These are phyloP conservation scores for Aulostomus chinensis DNA, from an alignment of 2,797 vertebrate species.

Conservation along the genomic window DNA sequence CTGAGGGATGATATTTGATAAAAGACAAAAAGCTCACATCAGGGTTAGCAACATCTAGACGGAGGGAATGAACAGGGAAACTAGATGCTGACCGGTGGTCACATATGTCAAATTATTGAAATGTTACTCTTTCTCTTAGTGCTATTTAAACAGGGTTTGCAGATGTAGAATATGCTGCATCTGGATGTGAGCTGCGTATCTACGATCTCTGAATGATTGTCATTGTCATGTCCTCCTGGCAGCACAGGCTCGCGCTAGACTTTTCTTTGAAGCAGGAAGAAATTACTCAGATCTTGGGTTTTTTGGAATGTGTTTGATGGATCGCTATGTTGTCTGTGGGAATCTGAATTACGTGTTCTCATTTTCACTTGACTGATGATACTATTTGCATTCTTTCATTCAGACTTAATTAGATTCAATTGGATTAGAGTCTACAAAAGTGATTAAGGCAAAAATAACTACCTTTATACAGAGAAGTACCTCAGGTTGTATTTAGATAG, in stretches of 20 bases:
- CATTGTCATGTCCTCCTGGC: conserved; percentile 47
- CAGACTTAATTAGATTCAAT: conserved; percentile 40
- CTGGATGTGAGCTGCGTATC: conserved; percentile 46
- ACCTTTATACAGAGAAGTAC: conserved; percentile 21
- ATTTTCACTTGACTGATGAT: conserved; percentile 15
- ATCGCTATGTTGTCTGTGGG: too few relatives aligned
- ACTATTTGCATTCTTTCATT: conserved; percentile 24
- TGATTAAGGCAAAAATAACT: conserved; percentile 45
- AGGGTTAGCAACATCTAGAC: too few relatives aligned
- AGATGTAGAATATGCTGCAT: conserved; percentile 26
- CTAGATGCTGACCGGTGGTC: conserved; percentile 48
- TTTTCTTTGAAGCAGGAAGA: conserved; percentile 44
- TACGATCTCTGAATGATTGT: conserved; percentile 51
- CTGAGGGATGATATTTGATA: conserved; percentile 35
- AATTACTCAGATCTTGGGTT: too few relatives aligned
- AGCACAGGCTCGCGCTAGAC: conserved; percentile 22
- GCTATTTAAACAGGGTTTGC: conserved; percentile 42
- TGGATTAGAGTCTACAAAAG: conserved; percentile 29
- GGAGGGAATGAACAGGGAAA: conserved; percentile 24
- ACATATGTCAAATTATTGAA: neutral
- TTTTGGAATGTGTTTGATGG: too few relatives aligned
- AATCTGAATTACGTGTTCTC: conserved; percentile 31
- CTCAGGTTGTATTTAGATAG: conserved; percentile 45
- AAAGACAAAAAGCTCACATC: conserved; percentile 19
- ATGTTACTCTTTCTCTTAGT: conserved; percentile 32